Base-by-base conservation (phyloP, 2,888 invertebrate species). In the Phyllotreta cruciferae region DNA sequence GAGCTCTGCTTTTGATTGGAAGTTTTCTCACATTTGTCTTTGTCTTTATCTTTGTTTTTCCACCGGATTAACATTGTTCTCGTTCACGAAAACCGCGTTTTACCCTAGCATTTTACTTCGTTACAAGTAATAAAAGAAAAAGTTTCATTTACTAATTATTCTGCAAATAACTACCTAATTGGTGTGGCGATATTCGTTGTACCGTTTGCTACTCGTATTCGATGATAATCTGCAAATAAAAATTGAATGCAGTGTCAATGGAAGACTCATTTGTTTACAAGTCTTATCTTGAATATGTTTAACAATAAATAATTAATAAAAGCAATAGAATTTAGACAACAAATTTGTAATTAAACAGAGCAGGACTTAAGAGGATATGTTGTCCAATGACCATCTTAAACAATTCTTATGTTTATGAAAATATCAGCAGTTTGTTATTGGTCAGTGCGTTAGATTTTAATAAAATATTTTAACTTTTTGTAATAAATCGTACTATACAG, bases 31-130 rank as follows among this genome's bases (percentile, higher is more conserved):
- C 79, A 75, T 74, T 85, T 82, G 68, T 83, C 85, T 82, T 90
- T 91, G 77, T 90, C 87, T 82, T 92, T 92, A 82, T 92, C 92
- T 85, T 91, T 92, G 80, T 90, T 91, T 81, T 92, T 92, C 92
- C 92, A 92, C 77, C 91, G 90, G 77, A 90, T 92, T 81, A 92
- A 84, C 92, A 92, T 92, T 49, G 62, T 70, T 57, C 36, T 44
- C 13, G 14, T 52, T 13, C 13, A 52, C 11, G 11, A 47, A 49
- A 49, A 34, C 13, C 36, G 0, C 50, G 24, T 36, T 47, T 54
- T 50, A 58, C 34, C 9, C 13, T 13, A 42, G 47, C 42, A 58
- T 58, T 11, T 10, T 42, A 24, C 24, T 24, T 24, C 24, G 24
- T 24, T 24, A 24, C 24, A 24, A 24, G 11, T 49, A n/a, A n/a